Percentiles rank a stretch among this genome's conserved stretches.
Evolutionary conservation across 2,797 vertebrate species (phyloP).

Genomic region (Gobio occitaniae): DNA sequence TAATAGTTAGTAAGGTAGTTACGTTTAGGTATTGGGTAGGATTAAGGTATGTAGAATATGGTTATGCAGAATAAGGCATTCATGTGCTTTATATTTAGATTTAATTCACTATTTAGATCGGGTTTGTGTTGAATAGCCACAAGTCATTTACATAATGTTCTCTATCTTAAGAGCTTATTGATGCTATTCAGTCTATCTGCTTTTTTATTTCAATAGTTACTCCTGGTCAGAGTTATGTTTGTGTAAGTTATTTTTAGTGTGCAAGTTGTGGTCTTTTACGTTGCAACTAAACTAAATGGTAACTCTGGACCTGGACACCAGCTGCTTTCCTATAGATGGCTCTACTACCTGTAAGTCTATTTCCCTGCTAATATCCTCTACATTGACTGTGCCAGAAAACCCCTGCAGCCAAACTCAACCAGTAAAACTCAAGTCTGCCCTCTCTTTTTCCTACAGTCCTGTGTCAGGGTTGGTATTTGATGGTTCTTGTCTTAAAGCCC

Average conservation of each 20-base stretch:
- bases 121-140: too few relatives aligned
- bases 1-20: too few relatives aligned
- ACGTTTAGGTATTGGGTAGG: too few relatives aligned
- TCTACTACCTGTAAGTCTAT: neutral
- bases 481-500: constrained; percentile 16
- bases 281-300: neutral
- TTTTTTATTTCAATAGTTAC: neutral
- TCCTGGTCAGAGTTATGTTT: neutral
- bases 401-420: constrained; percentile 8
- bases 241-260: too few relatives aligned
- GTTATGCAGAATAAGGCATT: too few relatives aligned
- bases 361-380: neutral
- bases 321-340: neutral
- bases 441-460: neutral
- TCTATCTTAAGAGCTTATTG: too few relatives aligned
- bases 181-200: neutral
- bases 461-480: constrained; percentile 21
- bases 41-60: too few relatives aligned
- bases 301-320: neutral
- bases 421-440: neutral
- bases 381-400: neutral
- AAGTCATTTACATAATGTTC: too few relatives aligned
- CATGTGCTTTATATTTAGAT: too few relatives aligned
- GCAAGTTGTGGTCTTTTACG: neutral
- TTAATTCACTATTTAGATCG: too few relatives aligned